Evolutionary conservation across 2,888 invertebrate genomes (phyloP), one percentile per base, ranked within the genome.

Genomic region (Cheilosia vernalis): DNA sequence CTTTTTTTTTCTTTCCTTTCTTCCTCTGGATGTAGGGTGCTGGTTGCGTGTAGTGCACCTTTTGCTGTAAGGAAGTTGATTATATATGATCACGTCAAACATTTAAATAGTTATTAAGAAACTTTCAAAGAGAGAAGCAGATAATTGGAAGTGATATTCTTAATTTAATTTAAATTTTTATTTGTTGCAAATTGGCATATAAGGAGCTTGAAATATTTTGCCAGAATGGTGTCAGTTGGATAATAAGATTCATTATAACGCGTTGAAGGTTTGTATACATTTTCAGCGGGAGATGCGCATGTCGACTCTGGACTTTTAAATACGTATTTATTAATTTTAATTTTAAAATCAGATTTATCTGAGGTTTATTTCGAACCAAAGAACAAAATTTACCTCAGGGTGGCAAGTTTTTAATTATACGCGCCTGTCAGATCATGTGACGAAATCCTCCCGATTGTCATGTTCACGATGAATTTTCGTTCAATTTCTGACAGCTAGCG

Each of bases 31-130:
- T 13, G 10, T 44, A 47, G 58, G 44, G 58, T 60, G 24, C n/a
- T 40, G 24, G 17, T 66, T 24, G 64, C 60, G 27, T 73, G 72
- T 42, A 60, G 27, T 73, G 66, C 42, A 55, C 42, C 63, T 63
- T 67, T 77, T 37, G 17, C 2, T 79, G 64, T 56, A 44, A 81
- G 76, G 70, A 87, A 87, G 87, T 87, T 90, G 89, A 91, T 91
- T 89, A 88, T 88, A 89, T 89, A 88, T 89, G 91, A 90, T 90
- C 91, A 91, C 90, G 91, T 90, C 89, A 90, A 89, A 80, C 85
- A 85, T 85, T 85, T 85, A 85, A 85, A 85, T 77, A 56, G 81
- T 72, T 81, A 85, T 85, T 85, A 85, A 77, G 73, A 66, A 63
- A 69, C 7, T 69, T 67, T 66, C 33, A 56, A 67, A 49, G 1